These are phyloP conservation scores for Cosmia pyralina DNA, from an alignment of 2,888 invertebrate genomes.

Conservation along the genomic window DNA sequence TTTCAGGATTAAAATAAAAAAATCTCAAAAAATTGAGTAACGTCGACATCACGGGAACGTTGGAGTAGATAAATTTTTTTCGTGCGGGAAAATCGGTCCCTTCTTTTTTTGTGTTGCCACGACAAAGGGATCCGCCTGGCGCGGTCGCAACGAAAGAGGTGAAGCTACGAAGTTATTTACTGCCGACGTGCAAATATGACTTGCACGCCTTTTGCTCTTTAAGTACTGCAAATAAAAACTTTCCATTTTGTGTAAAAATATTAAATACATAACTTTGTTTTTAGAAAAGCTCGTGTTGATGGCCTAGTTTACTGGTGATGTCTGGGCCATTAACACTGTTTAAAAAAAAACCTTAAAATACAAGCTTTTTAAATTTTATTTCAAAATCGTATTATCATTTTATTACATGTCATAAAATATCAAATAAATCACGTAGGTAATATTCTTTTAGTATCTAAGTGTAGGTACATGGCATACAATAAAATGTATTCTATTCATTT, in stretches of 20 bases:
- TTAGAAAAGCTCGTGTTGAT: not conserved
- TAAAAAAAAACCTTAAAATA: too few relatives aligned
- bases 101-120: constrained; percentile 16
- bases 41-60: constrained; percentile 6
- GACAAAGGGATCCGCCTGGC: constrained; percentile 29
- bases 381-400: not conserved
- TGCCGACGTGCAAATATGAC: constrained; percentile 29
- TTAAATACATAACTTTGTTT: constrained; percentile 1
- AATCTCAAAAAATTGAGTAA: constrained; percentile 19
- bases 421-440: not conserved
- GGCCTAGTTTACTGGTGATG: not conserved
- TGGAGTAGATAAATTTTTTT: constrained; percentile 25
- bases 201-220: constrained; percentile 6
- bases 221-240: not conserved
- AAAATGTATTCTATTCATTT: too few relatives aligned
- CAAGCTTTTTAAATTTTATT: not conserved
- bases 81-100: not conserved
- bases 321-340: not conserved
- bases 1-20: constrained; percentile 16
- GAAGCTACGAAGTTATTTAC: constrained; percentile 21
- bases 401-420: not conserved
- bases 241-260: constrained; percentile 1
- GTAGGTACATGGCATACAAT: too few relatives aligned
- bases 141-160: constrained; percentile 8
- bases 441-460: too few relatives aligned